phyloP scores from a whole-genome alignment of 2,888 invertebrate genomes.

The Nesidiocoris tenuis region DNA sequence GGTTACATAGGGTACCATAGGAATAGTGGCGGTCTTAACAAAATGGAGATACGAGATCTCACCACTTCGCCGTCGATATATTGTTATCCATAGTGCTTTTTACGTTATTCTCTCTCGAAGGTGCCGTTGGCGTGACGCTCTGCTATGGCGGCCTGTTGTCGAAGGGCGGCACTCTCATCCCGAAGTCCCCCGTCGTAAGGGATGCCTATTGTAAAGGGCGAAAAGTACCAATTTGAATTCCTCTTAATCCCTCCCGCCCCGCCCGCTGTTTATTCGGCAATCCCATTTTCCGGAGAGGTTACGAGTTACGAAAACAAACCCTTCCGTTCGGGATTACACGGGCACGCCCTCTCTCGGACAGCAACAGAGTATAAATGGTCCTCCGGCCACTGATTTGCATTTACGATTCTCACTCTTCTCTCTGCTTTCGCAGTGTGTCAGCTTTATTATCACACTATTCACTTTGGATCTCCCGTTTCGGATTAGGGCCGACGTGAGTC shows the following conservation, averaged over 20 bases:
- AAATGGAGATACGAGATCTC: too few relatives aligned
- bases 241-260: not conserved
- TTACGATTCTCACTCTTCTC: not conserved
- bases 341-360: not conserved
- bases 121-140: too few relatives aligned
- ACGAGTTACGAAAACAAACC: not conserved
- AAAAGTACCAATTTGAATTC: not conserved
- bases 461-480: not conserved
- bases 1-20: too few relatives aligned
- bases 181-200: not conserved
- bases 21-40: too few relatives aligned
- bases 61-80: too few relatives aligned
- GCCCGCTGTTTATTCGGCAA: not conserved
- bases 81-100: too few relatives aligned
- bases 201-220: not conserved
- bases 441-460: not conserved
- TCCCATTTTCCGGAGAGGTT: not conserved
- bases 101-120: too few relatives aligned
- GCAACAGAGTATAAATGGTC: not conserved
- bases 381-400: not conserved
- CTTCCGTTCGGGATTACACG: not conserved
- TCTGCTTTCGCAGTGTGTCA: not conserved
- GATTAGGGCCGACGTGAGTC: not conserved
- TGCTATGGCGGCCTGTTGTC: too few relatives aligned
- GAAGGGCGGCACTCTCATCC: not conserved